These are phyloP conservation scores for Atlantisia rogersi DNA, from an alignment of 2,113 vertebrate genomes.

Conservation along the genomic window DNA sequence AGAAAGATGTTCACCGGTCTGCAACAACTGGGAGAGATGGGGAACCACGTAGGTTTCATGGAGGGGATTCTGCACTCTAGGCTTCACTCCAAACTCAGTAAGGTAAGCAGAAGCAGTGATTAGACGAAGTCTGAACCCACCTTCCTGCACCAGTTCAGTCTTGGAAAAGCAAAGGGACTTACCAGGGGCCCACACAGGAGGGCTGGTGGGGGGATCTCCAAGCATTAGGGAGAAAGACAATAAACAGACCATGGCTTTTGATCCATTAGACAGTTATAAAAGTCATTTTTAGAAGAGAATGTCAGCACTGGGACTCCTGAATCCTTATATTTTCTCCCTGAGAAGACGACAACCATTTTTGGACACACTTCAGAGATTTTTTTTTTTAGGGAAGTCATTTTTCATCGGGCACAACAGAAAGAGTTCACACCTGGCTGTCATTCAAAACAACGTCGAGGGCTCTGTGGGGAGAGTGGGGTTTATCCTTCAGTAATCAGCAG, in stretches of 20 bases:
- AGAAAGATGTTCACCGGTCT: not conserved
- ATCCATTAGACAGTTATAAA: not conserved
- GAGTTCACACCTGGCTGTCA: not conserved
- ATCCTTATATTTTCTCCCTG: not conserved
- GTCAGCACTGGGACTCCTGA: accelerated
- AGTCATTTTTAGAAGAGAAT: not conserved
- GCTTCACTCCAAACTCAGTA: not conserved
- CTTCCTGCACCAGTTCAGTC: not conserved
- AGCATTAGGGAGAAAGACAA: not conserved
- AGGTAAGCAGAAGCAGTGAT: not conserved
- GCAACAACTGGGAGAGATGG: not conserved
- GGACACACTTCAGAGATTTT: not conserved
- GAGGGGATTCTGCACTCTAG: not conserved
- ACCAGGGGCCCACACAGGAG: not conserved
- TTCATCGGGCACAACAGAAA: not conserved
- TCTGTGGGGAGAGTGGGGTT: not conserved
- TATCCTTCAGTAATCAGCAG: not conserved
- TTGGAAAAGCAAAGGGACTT: not conserved
- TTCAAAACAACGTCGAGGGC: not conserved
- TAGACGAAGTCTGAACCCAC: not conserved
- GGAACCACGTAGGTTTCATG: not conserved
- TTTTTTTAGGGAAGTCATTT: not conserved
- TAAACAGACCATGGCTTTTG: not conserved
- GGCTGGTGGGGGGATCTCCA: not conserved
- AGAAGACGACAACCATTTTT: not conserved